phyloP scores from a whole-genome alignment of 2,888 invertebrate species.

The Clostera curtula region DNA sequence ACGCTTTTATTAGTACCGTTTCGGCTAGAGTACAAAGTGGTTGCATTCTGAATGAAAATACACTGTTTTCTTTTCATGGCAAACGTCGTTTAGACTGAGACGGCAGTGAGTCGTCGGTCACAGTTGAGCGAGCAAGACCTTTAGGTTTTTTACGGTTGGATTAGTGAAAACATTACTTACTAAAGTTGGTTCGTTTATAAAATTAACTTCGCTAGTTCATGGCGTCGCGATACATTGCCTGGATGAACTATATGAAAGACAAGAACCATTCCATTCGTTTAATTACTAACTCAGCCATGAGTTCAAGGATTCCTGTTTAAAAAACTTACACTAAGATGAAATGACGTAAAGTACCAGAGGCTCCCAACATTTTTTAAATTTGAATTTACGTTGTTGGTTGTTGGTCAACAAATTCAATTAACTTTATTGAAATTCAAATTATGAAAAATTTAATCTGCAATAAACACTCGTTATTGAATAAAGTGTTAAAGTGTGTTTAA shows the following conservation, averaged over 20 bases:
- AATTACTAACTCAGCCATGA: slow-evolving; percentile 13
- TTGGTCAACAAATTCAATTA: no score
- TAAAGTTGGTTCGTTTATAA: slow-evolving; percentile 17
- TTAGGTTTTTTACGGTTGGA: slow-evolving; percentile 20
- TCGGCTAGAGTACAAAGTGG: slow-evolving; percentile 20
- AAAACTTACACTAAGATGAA: slow-evolving; percentile 7
- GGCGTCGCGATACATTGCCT: slow-evolving; percentile 14
- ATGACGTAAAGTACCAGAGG: slow-evolving; percentile 13
- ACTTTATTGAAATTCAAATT: no score
- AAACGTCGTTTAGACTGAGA: slow-evolving; percentile 18
- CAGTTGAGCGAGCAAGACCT: slow-evolving; percentile 24
- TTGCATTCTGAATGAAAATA: slow-evolving; percentile 24
- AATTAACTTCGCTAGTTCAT: slow-evolving; percentile 17
- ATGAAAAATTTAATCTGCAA: no score
- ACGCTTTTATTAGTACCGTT: slow-evolving; percentile 26
- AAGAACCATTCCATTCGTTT: slow-evolving; percentile 18
- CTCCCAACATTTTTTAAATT: slow-evolving; percentile 17
- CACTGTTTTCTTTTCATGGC: slow-evolving; percentile 26
- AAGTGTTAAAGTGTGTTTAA: no score
- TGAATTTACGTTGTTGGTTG: no score
- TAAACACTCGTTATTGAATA: no score
- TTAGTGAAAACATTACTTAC: slow-evolving; percentile 29
- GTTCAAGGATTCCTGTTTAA: slow-evolving; percentile 23
- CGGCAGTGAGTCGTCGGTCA: slow-evolving; percentile 21
- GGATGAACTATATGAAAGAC: slow-evolving; percentile 17